Conservation (phyloP, 1,140 invertebrate genomes). For the Telenomus remus region DNA sequence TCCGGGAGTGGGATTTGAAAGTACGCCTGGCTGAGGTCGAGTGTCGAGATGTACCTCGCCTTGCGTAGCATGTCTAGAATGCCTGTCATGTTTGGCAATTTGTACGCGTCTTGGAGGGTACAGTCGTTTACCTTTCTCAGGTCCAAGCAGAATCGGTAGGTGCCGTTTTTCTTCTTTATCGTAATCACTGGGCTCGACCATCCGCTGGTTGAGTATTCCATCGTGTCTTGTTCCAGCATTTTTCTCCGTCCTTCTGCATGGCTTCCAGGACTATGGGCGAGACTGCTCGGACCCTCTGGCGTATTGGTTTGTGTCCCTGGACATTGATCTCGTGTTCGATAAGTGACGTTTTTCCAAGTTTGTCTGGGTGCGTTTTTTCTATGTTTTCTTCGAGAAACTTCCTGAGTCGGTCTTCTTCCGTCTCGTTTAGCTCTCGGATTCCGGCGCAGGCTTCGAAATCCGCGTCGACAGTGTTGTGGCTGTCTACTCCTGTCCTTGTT, state of each 20-base stretch:
- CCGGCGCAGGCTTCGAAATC: too few species aligned
- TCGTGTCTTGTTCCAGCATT: slow-evolving; percentile 49
- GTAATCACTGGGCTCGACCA: slow-evolving; percentile 55
- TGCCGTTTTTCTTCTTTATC: slow-evolving; percentile 26
- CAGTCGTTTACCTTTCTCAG: background rate
- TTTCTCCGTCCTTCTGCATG: slow-evolving; percentile 48
- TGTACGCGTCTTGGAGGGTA: background rate
- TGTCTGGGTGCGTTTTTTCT: background rate
- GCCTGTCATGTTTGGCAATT: background rate
- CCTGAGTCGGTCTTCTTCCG: background rate
- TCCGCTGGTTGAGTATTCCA: slow-evolving; percentile 44
- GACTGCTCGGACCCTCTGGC: background rate
- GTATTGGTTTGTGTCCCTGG: background rate
- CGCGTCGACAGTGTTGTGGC: too few species aligned
- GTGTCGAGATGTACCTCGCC: background rate
- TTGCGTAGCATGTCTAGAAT: background rate
- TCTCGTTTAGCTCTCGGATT: too few species aligned
- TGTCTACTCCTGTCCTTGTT: too few species aligned
- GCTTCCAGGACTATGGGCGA: background rate
- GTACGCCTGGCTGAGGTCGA: background rate
- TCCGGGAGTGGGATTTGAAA: background rate
- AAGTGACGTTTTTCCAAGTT: background rate
- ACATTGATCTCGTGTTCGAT: background rate
- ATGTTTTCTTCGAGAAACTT: background rate
- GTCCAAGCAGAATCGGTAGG: slow-evolving; percentile 4